phyloP scores from a whole-genome alignment of 2,797 vertebrate genomes.

The Lagocephalus sceleratus region DNA sequence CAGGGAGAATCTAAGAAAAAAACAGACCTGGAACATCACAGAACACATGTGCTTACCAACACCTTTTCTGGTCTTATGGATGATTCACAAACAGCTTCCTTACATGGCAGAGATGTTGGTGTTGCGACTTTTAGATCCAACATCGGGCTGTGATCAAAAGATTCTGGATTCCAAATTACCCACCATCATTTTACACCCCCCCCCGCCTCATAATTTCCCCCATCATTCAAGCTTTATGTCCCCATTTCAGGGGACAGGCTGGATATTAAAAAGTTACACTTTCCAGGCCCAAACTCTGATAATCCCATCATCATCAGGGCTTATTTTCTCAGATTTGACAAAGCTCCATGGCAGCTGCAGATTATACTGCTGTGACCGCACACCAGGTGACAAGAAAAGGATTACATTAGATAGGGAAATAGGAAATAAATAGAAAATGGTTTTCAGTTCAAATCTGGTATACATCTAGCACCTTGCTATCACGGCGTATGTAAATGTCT shows the following conservation, averaged over 20 bases:
- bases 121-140: background rate
- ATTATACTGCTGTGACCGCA: background rate
- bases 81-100: background rate
- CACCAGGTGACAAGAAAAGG: background rate
- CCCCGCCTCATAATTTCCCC: background rate
- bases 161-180: background rate
- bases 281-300: constrained; percentile 2
- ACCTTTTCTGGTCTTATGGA: background rate
- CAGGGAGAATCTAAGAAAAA: background rate
- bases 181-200: background rate
- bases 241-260: background rate
- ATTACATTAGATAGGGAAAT: constrained; percentile 1
- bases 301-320: background rate
- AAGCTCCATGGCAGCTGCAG: background rate
- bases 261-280: background rate
- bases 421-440: background rate
- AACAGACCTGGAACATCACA: too few relatives aligned
- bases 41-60: too few relatives aligned
- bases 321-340: constrained; percentile 7
- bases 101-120: background rate
- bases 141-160: background rate
- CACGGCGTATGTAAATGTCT: too few relatives aligned
- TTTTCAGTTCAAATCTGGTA: background rate
- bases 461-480: too few relatives aligned
- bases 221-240: background rate